These are phyloP conservation scores for Hemichromis elongatus DNA, from an alignment of 2,113 vertebrate species.

Conservation along the genomic window DNA sequence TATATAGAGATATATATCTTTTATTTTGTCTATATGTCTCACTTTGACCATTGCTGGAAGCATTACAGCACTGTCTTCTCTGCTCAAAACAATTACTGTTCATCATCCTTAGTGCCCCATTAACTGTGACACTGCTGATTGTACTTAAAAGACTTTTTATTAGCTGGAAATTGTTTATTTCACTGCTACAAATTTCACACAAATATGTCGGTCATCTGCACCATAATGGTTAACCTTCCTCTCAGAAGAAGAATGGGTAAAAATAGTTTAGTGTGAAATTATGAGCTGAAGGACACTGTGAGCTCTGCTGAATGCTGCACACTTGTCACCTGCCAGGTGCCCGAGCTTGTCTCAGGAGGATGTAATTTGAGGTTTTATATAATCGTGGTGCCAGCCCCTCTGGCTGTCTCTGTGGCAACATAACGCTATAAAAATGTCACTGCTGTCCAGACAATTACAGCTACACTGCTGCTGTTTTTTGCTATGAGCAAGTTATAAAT, in stretches of 20 bases:
- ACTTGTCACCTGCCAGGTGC: conserved; percentile 24
- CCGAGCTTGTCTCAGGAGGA: neutral
- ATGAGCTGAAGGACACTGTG: neutral
- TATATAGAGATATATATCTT: neutral
- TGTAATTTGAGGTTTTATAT: conserved; percentile 26
- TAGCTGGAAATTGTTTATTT: neutral
- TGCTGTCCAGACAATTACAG: neutral
- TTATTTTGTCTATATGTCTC: neutral
- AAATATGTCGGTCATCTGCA: neutral
- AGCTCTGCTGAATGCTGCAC: neutral
- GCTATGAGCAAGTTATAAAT: conserved; percentile 2
- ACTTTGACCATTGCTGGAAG: neutral
- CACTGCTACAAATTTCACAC: neutral
- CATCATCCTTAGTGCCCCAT: neutral
- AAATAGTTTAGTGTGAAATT: neutral
- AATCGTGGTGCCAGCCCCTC: conserved; percentile 17
- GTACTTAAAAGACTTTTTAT: neutral
- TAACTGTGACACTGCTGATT: neutral
- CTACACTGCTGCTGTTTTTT: neutral
- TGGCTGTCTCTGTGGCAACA: conserved; percentile 6
- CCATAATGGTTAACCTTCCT: neutral
- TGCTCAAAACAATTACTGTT: neutral
- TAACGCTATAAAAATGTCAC: conserved; percentile 34
- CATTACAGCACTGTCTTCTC: neutral
- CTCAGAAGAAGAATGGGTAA: neutral